These are phyloP conservation scores for Laticauda laticaudata DNA, from an alignment of 2,113 vertebrate genomes.

Conservation along the genomic window DNA sequence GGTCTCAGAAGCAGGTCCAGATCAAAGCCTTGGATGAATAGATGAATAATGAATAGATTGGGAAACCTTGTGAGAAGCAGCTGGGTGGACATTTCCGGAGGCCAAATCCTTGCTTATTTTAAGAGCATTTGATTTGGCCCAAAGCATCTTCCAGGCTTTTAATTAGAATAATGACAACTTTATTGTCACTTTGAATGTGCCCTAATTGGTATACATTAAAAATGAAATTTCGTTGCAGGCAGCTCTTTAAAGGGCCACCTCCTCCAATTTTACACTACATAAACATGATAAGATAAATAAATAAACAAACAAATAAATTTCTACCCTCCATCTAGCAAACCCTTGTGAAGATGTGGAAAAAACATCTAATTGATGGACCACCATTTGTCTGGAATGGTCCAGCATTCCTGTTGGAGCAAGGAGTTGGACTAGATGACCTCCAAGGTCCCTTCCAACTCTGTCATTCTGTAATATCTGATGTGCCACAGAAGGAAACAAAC, in stretches of 20 bases:
- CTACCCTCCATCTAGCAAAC: constrained; percentile 81
- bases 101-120: neutral
- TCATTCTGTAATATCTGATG: constrained; percentile 45
- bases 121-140: neutral
- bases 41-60: no score
- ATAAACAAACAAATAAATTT: neutral
- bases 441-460: no score
- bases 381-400: no score
- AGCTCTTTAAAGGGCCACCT: no score
- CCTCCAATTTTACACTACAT: no score
- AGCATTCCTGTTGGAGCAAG: no score
- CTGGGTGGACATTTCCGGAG: neutral
- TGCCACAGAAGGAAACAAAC: constrained; percentile 63
- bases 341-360: constrained; percentile 86
- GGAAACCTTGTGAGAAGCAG: neutral
- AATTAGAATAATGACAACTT: no score
- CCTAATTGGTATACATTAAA: no score
- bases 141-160: neutral
- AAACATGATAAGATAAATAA: no score
- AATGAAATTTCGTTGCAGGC: no score
- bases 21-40: constrained; percentile 1
- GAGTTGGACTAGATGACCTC: no score
- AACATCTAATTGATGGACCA: constrained; percentile 74
- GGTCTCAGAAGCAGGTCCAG: constrained; percentile 40
- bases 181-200: no score